Evolutionary conservation across 2,113 vertebrate genomes (phyloP).

Genomic region (Gnathonemus longibarbis): DNA sequence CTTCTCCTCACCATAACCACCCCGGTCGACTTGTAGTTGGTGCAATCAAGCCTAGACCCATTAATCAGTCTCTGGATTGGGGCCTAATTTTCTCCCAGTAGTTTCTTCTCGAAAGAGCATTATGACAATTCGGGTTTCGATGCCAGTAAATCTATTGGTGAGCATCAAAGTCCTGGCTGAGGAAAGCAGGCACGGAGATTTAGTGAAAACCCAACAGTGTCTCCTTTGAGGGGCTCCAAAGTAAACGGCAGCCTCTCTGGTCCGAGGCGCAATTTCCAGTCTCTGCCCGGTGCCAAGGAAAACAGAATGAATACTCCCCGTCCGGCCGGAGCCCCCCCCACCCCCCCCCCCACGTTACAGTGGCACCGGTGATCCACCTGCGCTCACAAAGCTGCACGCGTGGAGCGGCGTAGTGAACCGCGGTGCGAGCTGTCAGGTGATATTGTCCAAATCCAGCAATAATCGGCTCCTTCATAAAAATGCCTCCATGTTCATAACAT

Average conservation of each 20-base stretch:
- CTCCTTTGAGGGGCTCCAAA: conserved; percentile 47
- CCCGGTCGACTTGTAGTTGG: neutral
- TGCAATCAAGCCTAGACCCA: neutral
- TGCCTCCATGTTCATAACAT: neutral
- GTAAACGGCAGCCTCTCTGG: conserved; percentile 45
- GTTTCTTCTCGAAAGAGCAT: conserved; percentile 23
- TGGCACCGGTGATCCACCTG: neutral
- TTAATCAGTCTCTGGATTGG: neutral
- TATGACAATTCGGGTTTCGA: neutral
- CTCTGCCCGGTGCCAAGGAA: conserved; percentile 44
- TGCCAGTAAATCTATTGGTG: conserved; percentile 12
- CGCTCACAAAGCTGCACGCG: neutral
- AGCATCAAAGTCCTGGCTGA: conserved; percentile 4
- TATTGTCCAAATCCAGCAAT: neutral
- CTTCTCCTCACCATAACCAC: neutral
- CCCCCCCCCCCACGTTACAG: neutral
- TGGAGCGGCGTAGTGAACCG: neutral
- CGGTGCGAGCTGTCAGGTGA: neutral
- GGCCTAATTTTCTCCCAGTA: neutral
- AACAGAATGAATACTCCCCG: conserved; percentile 28
- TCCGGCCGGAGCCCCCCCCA: neutral
- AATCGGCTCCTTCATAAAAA: neutral
- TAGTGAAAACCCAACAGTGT: conserved; percentile 54
- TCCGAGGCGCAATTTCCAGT: conserved; percentile 60
- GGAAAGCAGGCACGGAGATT: conserved; percentile 28